Conservation (phyloP, 2,888 invertebrate species). For the Ommatoiulus sabulosus region DNA sequence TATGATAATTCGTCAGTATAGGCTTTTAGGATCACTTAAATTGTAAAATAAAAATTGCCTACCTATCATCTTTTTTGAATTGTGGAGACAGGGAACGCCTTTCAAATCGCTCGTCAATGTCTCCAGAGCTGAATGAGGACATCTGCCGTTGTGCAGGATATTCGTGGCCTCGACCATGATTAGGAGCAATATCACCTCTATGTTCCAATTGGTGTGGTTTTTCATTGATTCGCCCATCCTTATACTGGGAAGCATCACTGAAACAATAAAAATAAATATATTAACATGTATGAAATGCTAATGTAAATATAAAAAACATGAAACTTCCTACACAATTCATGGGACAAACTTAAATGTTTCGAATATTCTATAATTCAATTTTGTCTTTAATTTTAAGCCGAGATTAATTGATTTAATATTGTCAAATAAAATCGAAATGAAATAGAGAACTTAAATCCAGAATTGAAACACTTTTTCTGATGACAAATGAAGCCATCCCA, state of each 20-base stretch:
- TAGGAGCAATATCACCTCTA: neutral
- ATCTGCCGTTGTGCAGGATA: neutral
- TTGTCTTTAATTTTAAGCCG: neutral
- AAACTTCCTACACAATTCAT: neutral
- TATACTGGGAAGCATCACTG: slow-evolving; percentile 22
- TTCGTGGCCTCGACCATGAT: neutral
- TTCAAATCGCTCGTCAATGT: slow-evolving; percentile 35
- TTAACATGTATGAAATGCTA: neutral
- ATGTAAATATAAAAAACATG: neutral
- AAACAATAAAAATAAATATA: neutral
- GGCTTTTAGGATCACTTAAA: no score
- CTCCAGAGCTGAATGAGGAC: neutral
- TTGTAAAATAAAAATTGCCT: neutral
- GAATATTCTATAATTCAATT: neutral
- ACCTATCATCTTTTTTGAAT: slow-evolving; percentile 51
- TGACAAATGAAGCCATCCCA: neutral
- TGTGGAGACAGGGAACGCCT: slow-evolving; percentile 47
- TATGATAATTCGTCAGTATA: no score
- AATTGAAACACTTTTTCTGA: neutral
- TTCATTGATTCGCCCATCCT: slow-evolving; percentile 26
- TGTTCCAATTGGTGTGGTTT: slow-evolving; percentile 18
- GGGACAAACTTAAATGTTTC: neutral
- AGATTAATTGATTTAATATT: neutral
- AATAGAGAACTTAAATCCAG: no score
- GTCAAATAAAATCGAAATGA: no score